Conservation (phyloP, 2,113 vertebrate genomes). For the Cephalopholis sonnerati region DNA sequence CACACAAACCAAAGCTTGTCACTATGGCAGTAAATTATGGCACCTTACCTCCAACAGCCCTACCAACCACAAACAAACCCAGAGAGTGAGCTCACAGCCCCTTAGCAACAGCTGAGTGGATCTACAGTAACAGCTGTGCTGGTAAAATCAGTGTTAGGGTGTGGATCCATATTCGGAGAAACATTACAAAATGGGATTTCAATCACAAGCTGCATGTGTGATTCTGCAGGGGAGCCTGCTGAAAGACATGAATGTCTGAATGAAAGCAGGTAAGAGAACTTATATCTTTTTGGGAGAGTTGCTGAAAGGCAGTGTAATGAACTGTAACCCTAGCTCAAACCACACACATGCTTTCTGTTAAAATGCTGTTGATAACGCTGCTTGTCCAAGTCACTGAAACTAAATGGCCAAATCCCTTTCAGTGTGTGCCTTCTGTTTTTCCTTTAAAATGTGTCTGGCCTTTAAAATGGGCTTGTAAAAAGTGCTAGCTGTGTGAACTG, state of each 20-base stretch:
- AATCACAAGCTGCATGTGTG: conserved; percentile 21
- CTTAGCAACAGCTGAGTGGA: conserved; percentile 61
- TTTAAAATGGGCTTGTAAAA: conserved; percentile 45
- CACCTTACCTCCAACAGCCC: conserved; percentile 11
- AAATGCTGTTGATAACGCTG: conserved; percentile 49
- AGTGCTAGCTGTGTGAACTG: conserved; percentile 1
- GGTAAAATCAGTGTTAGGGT: conserved; percentile 46
- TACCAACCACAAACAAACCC: conserved; percentile 74
- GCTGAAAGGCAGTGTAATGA: conserved; percentile 46
- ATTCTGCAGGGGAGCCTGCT: conserved; percentile 4
- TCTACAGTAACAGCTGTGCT: conserved; percentile 29
- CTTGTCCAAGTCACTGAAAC: conserved; percentile 44
- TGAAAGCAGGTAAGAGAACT: conserved; percentile 67
- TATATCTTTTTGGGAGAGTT: conserved; percentile 21
- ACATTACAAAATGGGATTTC: conserved; percentile 48
- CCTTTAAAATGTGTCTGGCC: conserved; percentile 38
- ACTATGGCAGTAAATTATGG: conserved; percentile 64
- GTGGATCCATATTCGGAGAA: conserved; percentile 48
- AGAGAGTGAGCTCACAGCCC: conserved; percentile 48
- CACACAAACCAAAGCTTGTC: conserved; percentile 58
- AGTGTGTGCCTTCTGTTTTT: conserved; percentile 44
- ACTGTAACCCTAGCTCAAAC: conserved; percentile 45
- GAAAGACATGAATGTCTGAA: conserved; percentile 26
- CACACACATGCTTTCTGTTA: conserved; percentile 69
- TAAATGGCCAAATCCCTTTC: conserved; percentile 44